Conservation (phyloP, 2,888 invertebrate genomes). For the Germaria angustata region DNA sequence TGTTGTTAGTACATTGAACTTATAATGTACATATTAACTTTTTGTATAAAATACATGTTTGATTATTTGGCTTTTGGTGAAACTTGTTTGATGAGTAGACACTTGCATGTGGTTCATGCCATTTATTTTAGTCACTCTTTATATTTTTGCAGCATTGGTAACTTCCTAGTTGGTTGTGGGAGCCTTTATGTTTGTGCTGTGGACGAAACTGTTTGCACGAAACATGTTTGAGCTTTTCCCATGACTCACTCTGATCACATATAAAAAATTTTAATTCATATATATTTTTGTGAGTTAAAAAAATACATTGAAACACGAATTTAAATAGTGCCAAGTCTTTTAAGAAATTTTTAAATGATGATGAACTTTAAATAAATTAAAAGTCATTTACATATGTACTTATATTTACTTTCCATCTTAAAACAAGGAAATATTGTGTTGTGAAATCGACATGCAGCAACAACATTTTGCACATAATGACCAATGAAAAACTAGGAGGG, state of each 20-base stretch:
- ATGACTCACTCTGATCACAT: constrained; percentile 39
- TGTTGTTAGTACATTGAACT: constrained; percentile 59
- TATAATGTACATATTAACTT: constrained; percentile 27
- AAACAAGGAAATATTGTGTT: no score
- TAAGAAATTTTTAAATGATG: no score
- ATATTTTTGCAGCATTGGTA: constrained; percentile 18
- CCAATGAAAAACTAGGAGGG: no score
- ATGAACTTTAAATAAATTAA: no score
- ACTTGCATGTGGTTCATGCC: constrained; percentile 6
- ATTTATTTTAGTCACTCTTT: constrained; percentile 22
- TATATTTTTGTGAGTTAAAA: no score
- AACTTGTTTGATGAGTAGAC: constrained; percentile 49
- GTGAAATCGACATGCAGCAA: no score
- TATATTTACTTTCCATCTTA: no score
- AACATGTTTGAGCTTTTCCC: constrained; percentile 57
- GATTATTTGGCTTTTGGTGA: constrained; percentile 6
- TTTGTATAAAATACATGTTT: constrained; percentile 2
- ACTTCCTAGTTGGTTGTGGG: constrained; percentile 60
- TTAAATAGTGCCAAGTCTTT: no score
- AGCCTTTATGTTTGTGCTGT: constrained; percentile 47
- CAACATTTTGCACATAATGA: no score
- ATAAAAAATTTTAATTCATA: no score
- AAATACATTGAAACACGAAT: no score
- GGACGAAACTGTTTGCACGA: constrained; percentile 41
- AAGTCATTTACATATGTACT: no score